phyloP scores from a whole-genome alignment of 2,113 vertebrate species.

The Accipiter virgatus region DNA sequence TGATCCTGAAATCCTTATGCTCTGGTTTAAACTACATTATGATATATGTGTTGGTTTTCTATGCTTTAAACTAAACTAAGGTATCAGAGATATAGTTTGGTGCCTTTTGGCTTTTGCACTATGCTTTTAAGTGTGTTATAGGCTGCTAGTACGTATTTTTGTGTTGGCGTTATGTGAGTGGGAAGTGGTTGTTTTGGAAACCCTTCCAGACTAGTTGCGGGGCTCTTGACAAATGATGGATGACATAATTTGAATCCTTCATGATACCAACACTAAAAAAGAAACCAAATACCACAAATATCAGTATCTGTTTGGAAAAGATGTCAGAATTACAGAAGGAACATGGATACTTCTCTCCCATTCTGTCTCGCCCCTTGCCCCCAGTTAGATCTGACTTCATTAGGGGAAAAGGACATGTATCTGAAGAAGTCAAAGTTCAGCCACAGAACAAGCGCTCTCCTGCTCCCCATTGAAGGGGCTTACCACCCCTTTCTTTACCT shows the following conservation, averaged over 20 bases:
- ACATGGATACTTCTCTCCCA: neutral
- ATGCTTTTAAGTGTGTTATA: neutral
- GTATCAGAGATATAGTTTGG: neutral
- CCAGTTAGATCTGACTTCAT: neutral
- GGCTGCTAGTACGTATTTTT: neutral
- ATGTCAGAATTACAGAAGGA: neutral
- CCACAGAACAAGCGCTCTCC: neutral
- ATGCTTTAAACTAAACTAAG: neutral
- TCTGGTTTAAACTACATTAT: neutral
- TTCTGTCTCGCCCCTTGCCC: neutral
- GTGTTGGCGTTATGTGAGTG: neutral
- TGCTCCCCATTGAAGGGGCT: neutral
- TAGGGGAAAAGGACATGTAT: neutral
- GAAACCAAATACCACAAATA: neutral
- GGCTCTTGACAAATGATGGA: constrained; percentile 12
- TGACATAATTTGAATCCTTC: neutral
- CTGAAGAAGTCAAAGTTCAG: neutral
- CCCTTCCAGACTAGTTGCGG: neutral
- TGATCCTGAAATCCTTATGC: neutral
- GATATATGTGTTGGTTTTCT: neutral
- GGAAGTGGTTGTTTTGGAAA: constrained; percentile 28
- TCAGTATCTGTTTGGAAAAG: neutral
- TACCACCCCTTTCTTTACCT: neutral
- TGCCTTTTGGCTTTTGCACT: neutral
- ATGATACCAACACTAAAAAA: neutral